Percentiles rank a stretch among this genome's conserved stretches.
Conservation (phyloP, 2,797 vertebrate species). For the Anniella stebbinsi region DNA sequence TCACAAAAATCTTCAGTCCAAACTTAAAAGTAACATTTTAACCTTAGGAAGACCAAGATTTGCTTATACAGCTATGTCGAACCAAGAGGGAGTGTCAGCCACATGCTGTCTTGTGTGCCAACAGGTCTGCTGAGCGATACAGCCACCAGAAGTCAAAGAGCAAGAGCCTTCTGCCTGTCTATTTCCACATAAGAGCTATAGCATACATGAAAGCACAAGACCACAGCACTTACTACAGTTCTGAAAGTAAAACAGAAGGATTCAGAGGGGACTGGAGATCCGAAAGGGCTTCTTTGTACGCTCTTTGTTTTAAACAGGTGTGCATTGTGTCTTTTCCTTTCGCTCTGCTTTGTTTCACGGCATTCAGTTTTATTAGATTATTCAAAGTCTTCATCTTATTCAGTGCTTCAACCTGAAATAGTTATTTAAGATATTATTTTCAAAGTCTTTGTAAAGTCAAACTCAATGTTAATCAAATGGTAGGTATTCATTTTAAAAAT, state of each 20-base stretch:
- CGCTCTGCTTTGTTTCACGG: conserved; percentile 90
- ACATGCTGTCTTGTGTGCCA: conserved; percentile 13
- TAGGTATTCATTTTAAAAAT: conserved; percentile 17
- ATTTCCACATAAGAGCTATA: conserved; percentile 16
- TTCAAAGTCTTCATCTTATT: conserved; percentile 97
- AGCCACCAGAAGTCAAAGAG: conserved; percentile 34
- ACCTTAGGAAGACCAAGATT: not conserved
- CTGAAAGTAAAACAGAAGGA: conserved; percentile 91
- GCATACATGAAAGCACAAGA: not conserved
- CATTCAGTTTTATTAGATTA: conserved; percentile 93
- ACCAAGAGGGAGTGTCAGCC: not conserved
- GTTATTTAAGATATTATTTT: conserved; percentile 46
- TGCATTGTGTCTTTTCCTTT: conserved; percentile 95
- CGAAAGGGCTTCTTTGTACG: conserved; percentile 93
- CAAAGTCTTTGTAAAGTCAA: not conserved
- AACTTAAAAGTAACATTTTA: conserved; percentile 13
- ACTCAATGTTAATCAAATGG: not conserved
- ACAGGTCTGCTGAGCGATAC: not conserved
- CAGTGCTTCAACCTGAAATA: conserved; percentile 93
- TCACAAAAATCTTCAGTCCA: conserved; percentile 3
- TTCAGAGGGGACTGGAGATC: conserved; percentile 94
- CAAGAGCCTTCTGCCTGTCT: not conserved
- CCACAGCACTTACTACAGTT: conserved; percentile 89
- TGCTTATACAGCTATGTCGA: conserved; percentile 15
- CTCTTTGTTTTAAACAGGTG: conserved; percentile 92